phyloP scores from a whole-genome alignment of 2,888 invertebrate genomes.

The Chymomyza caudatula region DNA sequence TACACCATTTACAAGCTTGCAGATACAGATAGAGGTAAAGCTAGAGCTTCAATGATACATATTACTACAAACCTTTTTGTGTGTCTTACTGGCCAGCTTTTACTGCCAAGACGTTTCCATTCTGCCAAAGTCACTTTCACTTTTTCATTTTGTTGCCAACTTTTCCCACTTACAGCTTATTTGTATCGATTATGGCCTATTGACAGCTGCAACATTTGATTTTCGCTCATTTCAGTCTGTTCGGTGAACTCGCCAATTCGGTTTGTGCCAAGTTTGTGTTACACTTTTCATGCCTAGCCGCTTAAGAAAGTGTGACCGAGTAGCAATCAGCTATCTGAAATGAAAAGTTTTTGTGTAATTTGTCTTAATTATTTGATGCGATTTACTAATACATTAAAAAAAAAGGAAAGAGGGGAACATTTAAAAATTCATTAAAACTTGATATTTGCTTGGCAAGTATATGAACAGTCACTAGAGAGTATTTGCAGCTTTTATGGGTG shows the following conservation, averaged over 20 bases:
- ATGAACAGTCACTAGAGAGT: background rate
- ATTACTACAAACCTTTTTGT: no score
- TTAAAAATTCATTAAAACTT: constrained; percentile 38
- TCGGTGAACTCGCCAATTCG: background rate
- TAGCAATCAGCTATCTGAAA: constrained; percentile 31
- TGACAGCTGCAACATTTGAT: constrained; percentile 34
- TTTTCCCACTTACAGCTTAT: constrained; percentile 48
- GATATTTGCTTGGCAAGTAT: constrained; percentile 11
- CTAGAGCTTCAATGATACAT: no score
- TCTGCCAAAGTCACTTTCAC: constrained; percentile 56
- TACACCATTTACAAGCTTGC: background rate
- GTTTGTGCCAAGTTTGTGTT: constrained; percentile 14
- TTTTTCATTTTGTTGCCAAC: constrained; percentile 53
- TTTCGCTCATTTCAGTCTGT: constrained; percentile 32
- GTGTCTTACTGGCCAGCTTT: constrained; percentile 22
- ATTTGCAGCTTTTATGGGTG: constrained; percentile 20
- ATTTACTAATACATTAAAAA: background rate
- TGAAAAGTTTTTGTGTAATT: constrained; percentile 63
- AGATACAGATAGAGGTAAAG: background rate
- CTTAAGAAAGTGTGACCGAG: background rate
- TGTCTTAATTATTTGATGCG: constrained; percentile 58
- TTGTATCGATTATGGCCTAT: constrained; percentile 62
- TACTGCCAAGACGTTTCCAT: constrained; percentile 39
- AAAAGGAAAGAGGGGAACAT: constrained; percentile 21
- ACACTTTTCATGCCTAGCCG: constrained; percentile 6